These are phyloP conservation scores for Myathropa florea DNA, from an alignment of 2,888 invertebrate species.

Conservation along the genomic window DNA sequence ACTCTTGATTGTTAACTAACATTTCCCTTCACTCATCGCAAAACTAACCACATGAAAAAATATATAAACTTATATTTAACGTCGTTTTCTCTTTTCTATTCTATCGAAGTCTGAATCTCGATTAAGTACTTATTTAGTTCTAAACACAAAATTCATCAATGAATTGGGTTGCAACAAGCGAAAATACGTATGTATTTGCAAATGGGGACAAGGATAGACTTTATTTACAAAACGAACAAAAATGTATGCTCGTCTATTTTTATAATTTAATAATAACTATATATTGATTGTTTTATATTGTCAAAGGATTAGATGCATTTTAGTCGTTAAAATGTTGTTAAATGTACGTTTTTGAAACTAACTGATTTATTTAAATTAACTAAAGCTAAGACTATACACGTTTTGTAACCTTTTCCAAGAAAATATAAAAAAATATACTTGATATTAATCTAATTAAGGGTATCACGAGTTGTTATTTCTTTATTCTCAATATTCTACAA, in stretches of 20 bases:
- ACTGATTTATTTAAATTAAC: conserved; percentile 51
- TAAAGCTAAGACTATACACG: conserved; percentile 23
- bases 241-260: conserved; percentile 10
- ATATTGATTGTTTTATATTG: conserved; percentile 22
- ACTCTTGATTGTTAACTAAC: conserved; percentile 26
- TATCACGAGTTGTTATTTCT: background rate
- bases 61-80: background rate
- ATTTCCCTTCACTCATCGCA: background rate
- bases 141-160: conserved; percentile 16
- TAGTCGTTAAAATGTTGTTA: conserved; percentile 47
- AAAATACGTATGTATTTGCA: conserved; percentile 15
- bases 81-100: conserved; percentile 23
- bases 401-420: conserved; percentile 57
- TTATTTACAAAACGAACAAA: conserved; percentile 34
- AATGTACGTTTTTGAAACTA: conserved; percentile 27
- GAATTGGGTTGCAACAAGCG: conserved; percentile 12
- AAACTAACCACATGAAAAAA: conserved; percentile 51
- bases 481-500: background rate
- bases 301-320: conserved; percentile 9
- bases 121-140: conserved; percentile 72
- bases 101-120: conserved; percentile 72
- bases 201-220: conserved; percentile 10
- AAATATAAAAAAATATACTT: conserved; percentile 44
- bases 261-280: conserved; percentile 22
- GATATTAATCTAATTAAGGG: conserved; percentile 37